Evolutionary conservation across 2,113 vertebrate genomes (phyloP).

Genomic region (Hippocampus comes): DNA sequence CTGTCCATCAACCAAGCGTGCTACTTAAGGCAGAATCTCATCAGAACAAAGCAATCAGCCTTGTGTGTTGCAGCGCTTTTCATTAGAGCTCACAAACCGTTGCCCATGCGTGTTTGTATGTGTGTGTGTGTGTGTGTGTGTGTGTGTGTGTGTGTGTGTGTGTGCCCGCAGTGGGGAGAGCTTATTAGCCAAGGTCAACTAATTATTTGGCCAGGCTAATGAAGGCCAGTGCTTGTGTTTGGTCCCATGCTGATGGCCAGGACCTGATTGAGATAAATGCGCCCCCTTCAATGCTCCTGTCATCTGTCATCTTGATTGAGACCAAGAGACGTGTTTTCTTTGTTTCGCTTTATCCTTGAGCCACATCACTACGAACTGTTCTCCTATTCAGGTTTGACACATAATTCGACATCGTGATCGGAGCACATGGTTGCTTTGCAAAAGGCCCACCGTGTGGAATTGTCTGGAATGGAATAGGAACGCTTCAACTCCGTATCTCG

Average conservation of each 20-base stretch:
- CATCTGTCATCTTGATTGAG: conserved; percentile 60
- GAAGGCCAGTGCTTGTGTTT: conserved; percentile 72
- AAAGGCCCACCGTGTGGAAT: conserved; percentile 27
- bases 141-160: conserved; percentile 21
- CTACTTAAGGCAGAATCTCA: conserved; percentile 63
- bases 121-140: conserved; percentile 26
- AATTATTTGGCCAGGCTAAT: conserved; percentile 76
- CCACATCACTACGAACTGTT: background rate
- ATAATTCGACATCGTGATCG: background rate
- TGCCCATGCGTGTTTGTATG: conserved; percentile 14
- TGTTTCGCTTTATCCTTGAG: background rate
- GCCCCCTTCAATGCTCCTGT: conserved; percentile 62
- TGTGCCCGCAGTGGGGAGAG: conserved; percentile 41
- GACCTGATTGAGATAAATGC: conserved; percentile 70
- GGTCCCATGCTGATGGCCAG: conserved; percentile 57
- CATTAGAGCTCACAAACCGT: conserved; percentile 50
- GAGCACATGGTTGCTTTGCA: too few relatives aligned
- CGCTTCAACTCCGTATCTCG: conserved; percentile 22
- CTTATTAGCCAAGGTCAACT: conserved; percentile 74
- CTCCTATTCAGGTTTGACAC: background rate
- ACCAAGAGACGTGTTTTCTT: conserved; percentile 29
- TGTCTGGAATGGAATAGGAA: conserved; percentile 48
- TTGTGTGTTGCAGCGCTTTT: conserved; percentile 54
- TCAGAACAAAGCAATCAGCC: conserved; percentile 68
- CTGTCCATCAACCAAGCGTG: conserved; percentile 54